Evolutionary conservation across 2,888 invertebrate genomes (phyloP).

Genomic region (Tuberolachnus salignus): DNA sequence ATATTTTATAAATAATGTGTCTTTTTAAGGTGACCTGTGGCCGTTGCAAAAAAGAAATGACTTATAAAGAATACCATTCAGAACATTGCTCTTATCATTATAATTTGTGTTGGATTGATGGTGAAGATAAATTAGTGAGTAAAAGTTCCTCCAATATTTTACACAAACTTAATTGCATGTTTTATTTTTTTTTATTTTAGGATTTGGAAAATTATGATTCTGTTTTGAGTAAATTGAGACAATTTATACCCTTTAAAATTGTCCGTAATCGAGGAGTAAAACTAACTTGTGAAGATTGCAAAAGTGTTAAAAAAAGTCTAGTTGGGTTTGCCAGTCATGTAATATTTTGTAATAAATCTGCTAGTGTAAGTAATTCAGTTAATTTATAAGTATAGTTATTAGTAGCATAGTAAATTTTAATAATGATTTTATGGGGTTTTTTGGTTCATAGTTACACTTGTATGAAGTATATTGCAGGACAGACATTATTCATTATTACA

Average conservation of each 20-base stretch:
- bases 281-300: conserved; percentile 55
- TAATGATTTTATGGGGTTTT: too few relatives aligned
- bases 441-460: too few relatives aligned
- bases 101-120: conserved; percentile 52
- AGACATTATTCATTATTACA: too few relatives aligned
- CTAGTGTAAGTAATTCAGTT: conserved; percentile 14
- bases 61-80: conserved; percentile 20
- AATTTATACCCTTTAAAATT: conserved; percentile 45
- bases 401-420: too few relatives aligned
- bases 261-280: conserved; percentile 46
- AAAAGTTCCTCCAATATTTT: background rate
- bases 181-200: conserved; percentile 22
- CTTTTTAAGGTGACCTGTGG: conserved; percentile 54
- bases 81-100: conserved; percentile 33
- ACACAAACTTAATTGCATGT: background rate
- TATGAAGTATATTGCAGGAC: too few relatives aligned
- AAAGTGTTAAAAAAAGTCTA: conserved; percentile 56
- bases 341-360: conserved; percentile 55
- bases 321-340: conserved; percentile 57
- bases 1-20: background rate
- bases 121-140: conserved; percentile 46
- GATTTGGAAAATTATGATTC: conserved; percentile 47
- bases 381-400: background rate
- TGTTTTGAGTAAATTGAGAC: conserved; percentile 37
- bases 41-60: conserved; percentile 52